Percentiles rank a stretch among this genome's conserved stretches.
These are phyloP conservation scores for Clanis bilineata DNA, from an alignment of 2,888 invertebrate species.

Conservation along the genomic window DNA sequence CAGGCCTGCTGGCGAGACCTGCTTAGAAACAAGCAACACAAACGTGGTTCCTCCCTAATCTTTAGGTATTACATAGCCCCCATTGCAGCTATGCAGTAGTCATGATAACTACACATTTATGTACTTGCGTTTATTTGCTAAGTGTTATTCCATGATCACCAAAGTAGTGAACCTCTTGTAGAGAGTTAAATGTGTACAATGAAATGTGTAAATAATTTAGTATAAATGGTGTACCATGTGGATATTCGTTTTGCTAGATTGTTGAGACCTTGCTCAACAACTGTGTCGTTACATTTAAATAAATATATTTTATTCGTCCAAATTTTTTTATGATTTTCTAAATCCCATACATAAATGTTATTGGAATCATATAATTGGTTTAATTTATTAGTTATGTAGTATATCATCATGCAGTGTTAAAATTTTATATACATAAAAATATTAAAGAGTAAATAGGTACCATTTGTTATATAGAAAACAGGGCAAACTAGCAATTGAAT, in stretches of 20 bases:
- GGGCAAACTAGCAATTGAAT: no score
- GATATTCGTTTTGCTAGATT: slow-evolving; percentile 74
- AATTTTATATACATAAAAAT: no score
- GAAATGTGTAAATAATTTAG: slow-evolving; percentile 76
- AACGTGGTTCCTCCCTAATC: slow-evolving; percentile 92
- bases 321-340: slow-evolving; percentile 24
- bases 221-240: slow-evolving; percentile 73
- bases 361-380: slow-evolving; percentile 17
- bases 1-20: slow-evolving; percentile 92
- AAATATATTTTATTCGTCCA: slow-evolving; percentile 72
- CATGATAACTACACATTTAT: slow-evolving; percentile 65
- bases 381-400: slow-evolving; percentile 17
- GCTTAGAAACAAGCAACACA: slow-evolving; percentile 87
- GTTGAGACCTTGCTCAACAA: slow-evolving; percentile 47
- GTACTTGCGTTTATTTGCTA: slow-evolving; percentile 72
- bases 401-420: background rate
- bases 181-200: slow-evolving; percentile 58
- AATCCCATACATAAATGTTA: slow-evolving; percentile 37
- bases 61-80: slow-evolving; percentile 86
- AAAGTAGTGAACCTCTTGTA: slow-evolving; percentile 67
- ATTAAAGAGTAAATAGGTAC: no score
- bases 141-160: slow-evolving; percentile 78
- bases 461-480: no score
- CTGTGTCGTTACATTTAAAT: slow-evolving; percentile 69
- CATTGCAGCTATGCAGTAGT: slow-evolving; percentile 67